These are phyloP conservation scores for cattle (Bos taurus) DNA, from an alignment of 2,113 vertebrate genomes.

Conservation along the genomic window ARS-UCD2.0 NC_037334.1:88791501-88792000, in stretches of 20 bases:
- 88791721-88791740: not conserved
- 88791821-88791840: not conserved
- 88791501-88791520: not conserved
- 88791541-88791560: not conserved
- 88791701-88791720: not conserved
- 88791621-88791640: not conserved
- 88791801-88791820: not conserved
- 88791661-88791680: not conserved
- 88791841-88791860: not conserved
- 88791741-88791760: not conserved
- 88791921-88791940: not conserved
- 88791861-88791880: not conserved
- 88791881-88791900: not conserved
- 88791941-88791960: not conserved
- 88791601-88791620: not conserved
- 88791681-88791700: not conserved
- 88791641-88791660: not conserved
- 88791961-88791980: slow-evolving; percentile 40
- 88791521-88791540: not conserved
- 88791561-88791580: not conserved
- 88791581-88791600: not conserved
- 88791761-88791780: not conserved
- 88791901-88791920: not conserved
- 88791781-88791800: not conserved
- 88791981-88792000: not conserved